Percentiles rank a stretch among this genome's conserved stretches.
phyloP scores from a whole-genome alignment of 2,113 vertebrate species.

The Orientallactaga bullata region DNA sequence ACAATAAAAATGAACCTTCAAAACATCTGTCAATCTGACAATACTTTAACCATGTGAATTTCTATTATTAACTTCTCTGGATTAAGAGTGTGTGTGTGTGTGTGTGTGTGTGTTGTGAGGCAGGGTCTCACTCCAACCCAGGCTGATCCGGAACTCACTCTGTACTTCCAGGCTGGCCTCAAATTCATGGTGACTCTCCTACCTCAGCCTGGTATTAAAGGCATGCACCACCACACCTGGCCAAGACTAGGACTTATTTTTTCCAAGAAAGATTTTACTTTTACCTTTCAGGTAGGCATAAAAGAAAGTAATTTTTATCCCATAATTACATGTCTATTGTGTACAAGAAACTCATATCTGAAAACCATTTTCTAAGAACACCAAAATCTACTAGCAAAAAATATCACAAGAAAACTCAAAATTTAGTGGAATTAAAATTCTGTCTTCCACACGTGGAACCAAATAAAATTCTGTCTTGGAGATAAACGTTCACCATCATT shows the following conservation, averaged over 20 bases:
- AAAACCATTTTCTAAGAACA: constrained; percentile 47
- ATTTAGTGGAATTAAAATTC: background rate
- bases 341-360: constrained; percentile 2
- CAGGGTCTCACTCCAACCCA: no score
- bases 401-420: constrained; percentile 51
- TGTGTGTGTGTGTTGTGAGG: no score
- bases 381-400: constrained; percentile 21
- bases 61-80: background rate
- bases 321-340: background rate
- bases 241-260: no score
- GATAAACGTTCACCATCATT: background rate
- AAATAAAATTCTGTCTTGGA: background rate
- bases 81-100: background rate
- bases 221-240: no score
- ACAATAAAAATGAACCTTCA: background rate
- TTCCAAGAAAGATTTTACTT: background rate
- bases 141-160: no score
- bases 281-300: background rate
- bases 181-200: no score
- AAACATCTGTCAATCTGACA: background rate
- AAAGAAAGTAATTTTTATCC: background rate
- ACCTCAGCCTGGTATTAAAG: no score
- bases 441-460: background rate
- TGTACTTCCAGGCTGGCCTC: no score
- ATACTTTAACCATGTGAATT: background rate